Conservation (phyloP, 2,797 vertebrate genomes). For the Pseudochromis fuscus region DNA sequence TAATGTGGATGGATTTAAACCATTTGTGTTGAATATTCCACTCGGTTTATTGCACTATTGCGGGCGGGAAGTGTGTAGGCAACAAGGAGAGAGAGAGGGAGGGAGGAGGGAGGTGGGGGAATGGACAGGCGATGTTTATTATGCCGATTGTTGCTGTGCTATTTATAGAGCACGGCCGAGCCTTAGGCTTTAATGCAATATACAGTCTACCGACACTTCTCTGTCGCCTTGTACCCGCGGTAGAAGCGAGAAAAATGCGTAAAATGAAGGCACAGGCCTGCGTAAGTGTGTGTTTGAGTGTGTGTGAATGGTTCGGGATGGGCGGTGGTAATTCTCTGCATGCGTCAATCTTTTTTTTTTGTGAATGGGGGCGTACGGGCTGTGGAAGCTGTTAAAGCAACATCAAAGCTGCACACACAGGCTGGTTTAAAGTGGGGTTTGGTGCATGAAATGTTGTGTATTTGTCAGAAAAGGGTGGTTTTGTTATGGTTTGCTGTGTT, state of each 20-base stretch:
- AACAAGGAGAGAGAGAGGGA: slow-evolving; percentile 1
- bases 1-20: not conserved
- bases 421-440: slow-evolving; percentile 12
- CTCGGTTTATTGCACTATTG: slow-evolving; percentile 49
- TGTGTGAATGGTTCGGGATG: slow-evolving; percentile 78
- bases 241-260: slow-evolving; percentile 20
- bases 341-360: slow-evolving; percentile 84
- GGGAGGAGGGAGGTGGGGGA: not conserved
- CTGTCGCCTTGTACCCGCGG: not conserved
- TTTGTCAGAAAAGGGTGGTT: not conserved
- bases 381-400: slow-evolving; percentile 60
- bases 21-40: slow-evolving; percentile 1
- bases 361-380: slow-evolving; percentile 82
- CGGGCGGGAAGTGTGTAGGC: slow-evolving; percentile 78
- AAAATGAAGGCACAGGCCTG: slow-evolving; percentile 54
- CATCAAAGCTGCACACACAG: slow-evolving; percentile 34
- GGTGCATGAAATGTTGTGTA: not conserved
- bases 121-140: slow-evolving; percentile 69
- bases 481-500: not conserved
- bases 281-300: slow-evolving; percentile 47
- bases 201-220: not conserved
- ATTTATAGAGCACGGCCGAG: slow-evolving; percentile 75
- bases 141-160: slow-evolving; percentile 81
- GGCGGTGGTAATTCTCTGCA: slow-evolving; percentile 83
- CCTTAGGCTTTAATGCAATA: slow-evolving; percentile 44